These are phyloP conservation scores for Nesoenas mayeri DNA, from an alignment of 2,113 vertebrate species.

Conservation along the genomic window DNA sequence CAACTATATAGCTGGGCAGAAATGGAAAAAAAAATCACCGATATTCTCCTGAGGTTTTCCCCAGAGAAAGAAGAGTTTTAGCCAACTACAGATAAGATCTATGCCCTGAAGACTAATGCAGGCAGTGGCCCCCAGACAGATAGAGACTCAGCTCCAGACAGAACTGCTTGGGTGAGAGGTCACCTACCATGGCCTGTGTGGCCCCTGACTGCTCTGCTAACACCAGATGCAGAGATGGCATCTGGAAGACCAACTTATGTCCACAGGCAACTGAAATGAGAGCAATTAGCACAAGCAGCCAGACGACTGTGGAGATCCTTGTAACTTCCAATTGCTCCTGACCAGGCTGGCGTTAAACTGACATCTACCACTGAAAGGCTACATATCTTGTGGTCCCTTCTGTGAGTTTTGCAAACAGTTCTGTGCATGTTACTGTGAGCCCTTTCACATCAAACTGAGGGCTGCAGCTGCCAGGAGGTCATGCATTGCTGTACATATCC, in stretches of 20 bases:
- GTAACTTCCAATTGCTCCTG: not conserved
- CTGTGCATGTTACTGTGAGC: not conserved
- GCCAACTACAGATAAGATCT: not conserved
- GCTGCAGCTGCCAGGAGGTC: not conserved
- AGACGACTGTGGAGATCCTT: not conserved
- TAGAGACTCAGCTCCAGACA: not conserved
- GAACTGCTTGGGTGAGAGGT: not conserved
- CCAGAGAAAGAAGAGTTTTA: not conserved
- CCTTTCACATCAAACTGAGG: not conserved
- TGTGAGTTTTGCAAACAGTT: not conserved
- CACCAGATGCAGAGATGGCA: not conserved
- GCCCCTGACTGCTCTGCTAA: not conserved
- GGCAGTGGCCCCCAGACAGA: not conserved
- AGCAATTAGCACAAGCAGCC: conserved; percentile 1
- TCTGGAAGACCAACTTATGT: not conserved
- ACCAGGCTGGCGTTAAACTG: not conserved
- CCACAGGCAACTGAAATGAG: conserved; percentile 12
- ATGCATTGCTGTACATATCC: not conserved
- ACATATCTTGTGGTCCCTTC: not conserved
- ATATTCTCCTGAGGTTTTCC: not conserved
- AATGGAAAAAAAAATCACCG: not conserved
- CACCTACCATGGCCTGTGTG: not conserved
- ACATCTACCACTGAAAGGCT: not conserved
- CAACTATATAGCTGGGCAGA: not conserved
- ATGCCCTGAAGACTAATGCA: not conserved